Evolutionary conservation across 2,888 invertebrate genomes (phyloP).

Genomic region (Stegana nigrithorax): DNA sequence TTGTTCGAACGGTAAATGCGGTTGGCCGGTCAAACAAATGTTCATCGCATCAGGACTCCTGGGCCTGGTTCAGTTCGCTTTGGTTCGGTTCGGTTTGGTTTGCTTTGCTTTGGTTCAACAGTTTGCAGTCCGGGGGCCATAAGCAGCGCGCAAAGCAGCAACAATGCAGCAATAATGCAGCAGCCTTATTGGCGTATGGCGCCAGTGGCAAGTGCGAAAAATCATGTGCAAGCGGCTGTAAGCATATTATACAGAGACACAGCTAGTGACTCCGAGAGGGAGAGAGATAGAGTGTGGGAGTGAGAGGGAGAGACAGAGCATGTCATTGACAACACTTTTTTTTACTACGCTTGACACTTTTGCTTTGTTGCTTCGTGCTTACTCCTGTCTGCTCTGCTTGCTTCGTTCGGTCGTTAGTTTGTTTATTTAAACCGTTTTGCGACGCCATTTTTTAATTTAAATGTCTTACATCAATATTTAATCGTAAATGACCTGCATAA

Average conservation of each 20-base stretch:
- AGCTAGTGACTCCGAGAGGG: background rate
- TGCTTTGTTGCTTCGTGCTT: background rate
- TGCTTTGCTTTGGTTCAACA: no score
- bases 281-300: no score
- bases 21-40: background rate
- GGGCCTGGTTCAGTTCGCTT: no score
- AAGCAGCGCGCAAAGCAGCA: background rate
- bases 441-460: conserved; percentile 24
- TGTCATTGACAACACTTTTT: conserved; percentile 31
- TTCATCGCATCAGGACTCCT: no score
- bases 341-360: conserved; percentile 28
- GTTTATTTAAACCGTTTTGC: conserved; percentile 19
- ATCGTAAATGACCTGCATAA: conserved; percentile 31
- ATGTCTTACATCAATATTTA: conserved; percentile 39
- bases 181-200: no score
- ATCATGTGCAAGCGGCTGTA: background rate
- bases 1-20: conserved; percentile 8
- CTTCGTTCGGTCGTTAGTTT: conserved; percentile 1
- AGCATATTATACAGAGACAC: background rate
- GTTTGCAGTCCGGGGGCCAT: conserved; percentile 8
- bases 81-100: no score
- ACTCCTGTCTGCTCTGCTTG: background rate
- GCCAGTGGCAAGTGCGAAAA: background rate
- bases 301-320: no score
- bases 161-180: no score